Evolutionary conservation across 2,113 vertebrate species (phyloP), one percentile per base, ranked within the genome.

Genomic region (Baryphthengus martii): DNA sequence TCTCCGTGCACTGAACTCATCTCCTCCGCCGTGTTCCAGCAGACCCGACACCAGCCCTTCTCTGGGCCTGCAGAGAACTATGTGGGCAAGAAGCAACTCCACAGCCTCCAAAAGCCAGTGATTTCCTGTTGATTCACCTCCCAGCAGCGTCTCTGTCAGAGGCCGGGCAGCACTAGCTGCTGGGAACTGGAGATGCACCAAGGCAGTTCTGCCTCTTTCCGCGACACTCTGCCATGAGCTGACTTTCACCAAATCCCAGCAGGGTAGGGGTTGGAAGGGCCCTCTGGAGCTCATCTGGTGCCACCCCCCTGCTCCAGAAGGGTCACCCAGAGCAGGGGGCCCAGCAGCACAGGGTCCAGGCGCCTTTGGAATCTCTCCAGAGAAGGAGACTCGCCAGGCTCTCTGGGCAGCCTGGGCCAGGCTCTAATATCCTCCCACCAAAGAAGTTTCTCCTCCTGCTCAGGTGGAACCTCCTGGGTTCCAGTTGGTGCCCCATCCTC

Each of bases 1-100:
- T 23, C 19, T 42, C 52, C 9, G 0, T 4, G 3, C 37, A n/a
- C 39, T 0, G 0, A 79, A 13, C 26, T 42, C 18, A 37, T 66
- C n/a, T 61, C 25, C 42, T 67, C 11, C 4, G 6, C 37, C 18
- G 71, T 6, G 5, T 26, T 59, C 49, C 59, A 70, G 13, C 3
- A 83, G 44, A 49, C 3, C 21, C 17, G 17, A 61, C 37, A 25
- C 19, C 24, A 44, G 18, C 40, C 13, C 75, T 88, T 55, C 62
- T 76, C 31, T 16, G 17, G 80, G 45, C 24, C 53, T 66, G 33
- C 52, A 55, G 35, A 92, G 19, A 84, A 44, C 15, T 25, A 29
- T 50, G 20, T 3, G 10, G 56, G 42, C 6, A 40, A 39, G 17
- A 28, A 90, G 18, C 16, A 8, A 52, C 37, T 40, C 23, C 61